Evolutionary conservation across 1,140 invertebrate species (phyloP).

Genomic region (Proales similis): DNA sequence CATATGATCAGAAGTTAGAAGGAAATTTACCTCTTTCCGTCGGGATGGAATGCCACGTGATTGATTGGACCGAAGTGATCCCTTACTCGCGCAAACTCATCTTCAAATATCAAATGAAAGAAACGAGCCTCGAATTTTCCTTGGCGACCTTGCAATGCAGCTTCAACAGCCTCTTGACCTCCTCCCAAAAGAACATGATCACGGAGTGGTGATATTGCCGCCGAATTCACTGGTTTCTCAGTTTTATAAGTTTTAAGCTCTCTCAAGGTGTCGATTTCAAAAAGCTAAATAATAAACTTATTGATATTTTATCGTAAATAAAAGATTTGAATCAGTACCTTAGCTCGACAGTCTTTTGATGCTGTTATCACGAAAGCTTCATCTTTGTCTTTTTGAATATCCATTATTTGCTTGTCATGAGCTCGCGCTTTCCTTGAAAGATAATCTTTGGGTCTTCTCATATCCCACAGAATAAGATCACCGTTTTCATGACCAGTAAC

Average conservation of each 20-base stretch:
- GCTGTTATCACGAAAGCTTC: slow-evolving; percentile 91
- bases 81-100: slow-evolving; percentile 95
- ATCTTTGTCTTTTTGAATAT: slow-evolving; percentile 87
- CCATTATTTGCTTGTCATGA: slow-evolving; percentile 80
- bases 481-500: slow-evolving; percentile 91
- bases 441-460: slow-evolving; percentile 59
- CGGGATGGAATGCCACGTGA: slow-evolving; percentile 92
- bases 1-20: neutral
- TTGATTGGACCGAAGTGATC: slow-evolving; percentile 99
- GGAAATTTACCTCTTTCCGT: slow-evolving; percentile 74
- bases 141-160: slow-evolving; percentile 76
- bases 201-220: slow-evolving; percentile 81
- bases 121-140: slow-evolving; percentile 98
- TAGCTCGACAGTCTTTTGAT: slow-evolving; percentile 85
- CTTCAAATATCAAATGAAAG: slow-evolving; percentile 97
- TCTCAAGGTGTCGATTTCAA: slow-evolving; percentile 75
- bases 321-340: slow-evolving; percentile 51
- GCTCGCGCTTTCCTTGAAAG: slow-evolving; percentile 57
- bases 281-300: slow-evolving; percentile 58
- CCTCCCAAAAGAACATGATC: slow-evolving; percentile 86
- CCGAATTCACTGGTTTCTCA: slow-evolving; percentile 89
- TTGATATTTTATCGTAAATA: slow-evolving; percentile 27
- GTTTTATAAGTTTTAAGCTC: slow-evolving; percentile 88
- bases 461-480: slow-evolving; percentile 79
- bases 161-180: slow-evolving; percentile 97